Evolutionary conservation across 2,113 vertebrate species (phyloP), one percentile per base, ranked within the genome.

Genomic region (Terrapene triunguis): DNA sequence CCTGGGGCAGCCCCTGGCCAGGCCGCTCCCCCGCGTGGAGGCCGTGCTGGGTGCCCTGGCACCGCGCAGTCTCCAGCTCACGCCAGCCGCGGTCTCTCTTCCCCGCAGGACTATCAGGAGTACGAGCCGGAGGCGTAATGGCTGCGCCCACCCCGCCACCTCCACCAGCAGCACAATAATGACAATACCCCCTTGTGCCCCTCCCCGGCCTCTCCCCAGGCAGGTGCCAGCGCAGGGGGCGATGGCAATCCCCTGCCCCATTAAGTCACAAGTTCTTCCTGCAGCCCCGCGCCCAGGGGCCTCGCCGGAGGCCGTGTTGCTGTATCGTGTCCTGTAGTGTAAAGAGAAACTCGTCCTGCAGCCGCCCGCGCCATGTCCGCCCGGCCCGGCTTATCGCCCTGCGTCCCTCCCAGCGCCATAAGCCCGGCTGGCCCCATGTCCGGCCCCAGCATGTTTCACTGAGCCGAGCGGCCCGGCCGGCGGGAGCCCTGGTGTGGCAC

Each of bases 141-240:
- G 97, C 98, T 89, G 96, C 72, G 84, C 97, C 93, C 89, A 98
- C 97, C 98, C 97, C 51, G 97, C 97, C 98, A 97, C 98, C 98
- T 98, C 98, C 99, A 99, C 99, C 99, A 98, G 98, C 98, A 99
- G 99, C 99, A 99, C 99, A 99, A 98, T 98, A 99, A 98, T 98
- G 98, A 97, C 96, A 98, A 99, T 98, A 98, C 98, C 96, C 87
- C 95, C 78, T 38, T 59, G 92, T 85, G 94, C 76, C 93, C 96
- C 96, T 82, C 92, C 97, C 94, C 96, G 92, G n/a, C 89, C 82
- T 95, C 93, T 6, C 84, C 96, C 95, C 94, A 1, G 5, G 92
- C 96, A 91, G 90, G 1, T 22, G 94, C 95, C 13, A 44, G 92
- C 91, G 96, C 92, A 93, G 11, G 14, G 5, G 16, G 85, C 80